Evolutionary conservation across 2,797 vertebrate species (phyloP).

Genomic region (Salmo trutta): DNA sequence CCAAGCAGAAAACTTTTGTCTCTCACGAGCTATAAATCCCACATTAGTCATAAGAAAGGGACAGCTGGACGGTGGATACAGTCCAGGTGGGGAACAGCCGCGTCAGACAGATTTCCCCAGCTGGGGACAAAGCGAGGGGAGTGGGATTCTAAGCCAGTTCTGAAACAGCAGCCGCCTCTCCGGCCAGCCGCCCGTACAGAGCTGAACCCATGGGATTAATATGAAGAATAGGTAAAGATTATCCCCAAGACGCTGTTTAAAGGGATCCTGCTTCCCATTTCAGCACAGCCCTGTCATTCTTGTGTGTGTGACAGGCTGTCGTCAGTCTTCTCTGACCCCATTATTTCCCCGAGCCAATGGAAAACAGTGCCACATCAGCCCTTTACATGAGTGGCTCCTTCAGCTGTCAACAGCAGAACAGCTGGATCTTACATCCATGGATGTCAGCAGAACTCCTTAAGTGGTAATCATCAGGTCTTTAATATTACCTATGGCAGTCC

Average conservation of each 20-base stretch:
- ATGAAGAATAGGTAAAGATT: conserved; percentile 50
- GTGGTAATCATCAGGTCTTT: conserved; percentile 34
- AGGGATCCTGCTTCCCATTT: conserved; percentile 37
- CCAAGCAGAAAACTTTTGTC: neutral
- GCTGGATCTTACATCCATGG: conserved; percentile 56
- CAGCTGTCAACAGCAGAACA: conserved; percentile 54
- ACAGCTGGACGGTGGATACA: neutral
- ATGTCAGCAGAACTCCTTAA: conserved; percentile 49
- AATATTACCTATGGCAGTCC: conserved; percentile 35
- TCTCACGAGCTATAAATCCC: neutral
- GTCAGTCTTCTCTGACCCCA: conserved; percentile 53
- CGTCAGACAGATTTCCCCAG: neutral
- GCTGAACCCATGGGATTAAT: conserved; percentile 55
- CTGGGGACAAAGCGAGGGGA: conserved; percentile 35
- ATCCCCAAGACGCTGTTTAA: conserved; percentile 46
- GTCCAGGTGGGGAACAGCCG: neutral
- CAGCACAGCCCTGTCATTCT: conserved; percentile 11
- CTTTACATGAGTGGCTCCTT: conserved; percentile 40
- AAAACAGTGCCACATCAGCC: conserved; percentile 64
- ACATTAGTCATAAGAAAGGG: conserved; percentile 5
- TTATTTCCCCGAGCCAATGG: conserved; percentile 45
- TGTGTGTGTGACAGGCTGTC: conserved; percentile 36
- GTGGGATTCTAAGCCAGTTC: conserved; percentile 37
- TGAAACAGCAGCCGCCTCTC: conserved; percentile 22
- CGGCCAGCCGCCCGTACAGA: neutral